Evolutionary conservation across 2,797 vertebrate species (phyloP), one percentile per base, ranked within the genome.

Genomic region (Coreius guichenoti): DNA sequence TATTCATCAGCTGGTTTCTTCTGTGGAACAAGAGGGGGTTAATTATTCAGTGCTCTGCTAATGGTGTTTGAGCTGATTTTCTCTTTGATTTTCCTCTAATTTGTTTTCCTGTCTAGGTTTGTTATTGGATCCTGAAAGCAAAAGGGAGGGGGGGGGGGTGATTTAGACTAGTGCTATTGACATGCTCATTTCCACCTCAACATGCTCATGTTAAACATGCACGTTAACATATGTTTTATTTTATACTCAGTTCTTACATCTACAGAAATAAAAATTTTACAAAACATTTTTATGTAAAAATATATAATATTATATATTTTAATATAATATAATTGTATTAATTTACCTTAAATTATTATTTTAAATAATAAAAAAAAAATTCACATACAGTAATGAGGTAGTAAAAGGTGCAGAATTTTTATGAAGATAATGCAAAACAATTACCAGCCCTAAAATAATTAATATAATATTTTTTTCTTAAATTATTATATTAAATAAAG

Each of bases 21-120:
- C 49, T 88, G 87, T 88, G 79, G 80, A 88, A 86, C 47, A 76
- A 85, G 80, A 90, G 89, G 89, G 88, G 88, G 87, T 91, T 87
- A 93, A 94, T 94, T 90, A 95, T 95, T 94, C 86, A 94, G 70
- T 54, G n/a, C 49, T 26, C 76, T 88, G 87, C 84, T 92, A 93
- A 92, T 90, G 83, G 83, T 81, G 67, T 88, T 92, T 91, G 88
- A 88, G 87, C 90, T 90, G 85, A 65, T 94, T 92, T 87, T 91
- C 51, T 88, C 86, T 87, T 49, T 93, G 89, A 91, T 92, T 89
- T 93, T 81, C 79, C 90, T 67, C 31, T 67, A 56, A 72, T 80
- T 89, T 23, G 29, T 89, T 68, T 72, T 86, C 63, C 61, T 88
- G 86, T 87, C 81, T 84, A 43, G 61, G 68, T 86, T 89, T 87